Evolutionary conservation across 2,113 vertebrate species (phyloP), one percentile per base, ranked within the genome.

Genomic region (Lontra canadensis): DNA sequence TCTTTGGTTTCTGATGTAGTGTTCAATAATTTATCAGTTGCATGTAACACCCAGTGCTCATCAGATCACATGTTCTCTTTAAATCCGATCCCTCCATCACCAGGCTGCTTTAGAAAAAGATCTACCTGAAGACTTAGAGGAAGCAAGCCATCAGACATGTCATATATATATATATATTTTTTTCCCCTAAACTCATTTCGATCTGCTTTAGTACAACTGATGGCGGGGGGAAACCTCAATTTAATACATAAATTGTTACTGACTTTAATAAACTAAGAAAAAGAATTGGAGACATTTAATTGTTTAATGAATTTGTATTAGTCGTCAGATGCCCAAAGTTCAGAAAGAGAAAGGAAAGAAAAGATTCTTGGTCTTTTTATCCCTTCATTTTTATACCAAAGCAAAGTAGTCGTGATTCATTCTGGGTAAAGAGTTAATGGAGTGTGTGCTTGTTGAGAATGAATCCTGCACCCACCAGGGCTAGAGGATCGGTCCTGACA

Each of bases 61-160:
- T 34, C 14, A 34, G 13, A 65, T 34, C 29, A 65, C 29, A 3
- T 34, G 29, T 13, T 14, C 14, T 34, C 31, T 14, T 67, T 17
- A 67, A 17, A 34, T 14, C 1, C 63, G 13, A 67, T 34, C 31
- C 34, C 14, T 6, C 63, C 31, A 67, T 17, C 7, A 34, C 29
- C 63, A 67, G 63, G 31, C 17, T 67, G 7, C 57, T 47, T 90
- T 31, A 67, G 63, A 59, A 90, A 65, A 65, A 23, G 7, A 21
- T 73, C 23, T 15, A 13, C 1, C 3, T 23, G 7, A 36, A 34
- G 15, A 59, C 7, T 31, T 42, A 14, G 9, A 71, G 26, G 11
- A 61, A 21, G 31, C 12, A 17, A 61, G 4, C 5, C 3, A 4
- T 0, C 2, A 78, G 26, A 0, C 4, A 1, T 17, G 61, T 71